phyloP scores from a whole-genome alignment of 1,140 invertebrate species.

The Camponotus floridanus region DNA sequence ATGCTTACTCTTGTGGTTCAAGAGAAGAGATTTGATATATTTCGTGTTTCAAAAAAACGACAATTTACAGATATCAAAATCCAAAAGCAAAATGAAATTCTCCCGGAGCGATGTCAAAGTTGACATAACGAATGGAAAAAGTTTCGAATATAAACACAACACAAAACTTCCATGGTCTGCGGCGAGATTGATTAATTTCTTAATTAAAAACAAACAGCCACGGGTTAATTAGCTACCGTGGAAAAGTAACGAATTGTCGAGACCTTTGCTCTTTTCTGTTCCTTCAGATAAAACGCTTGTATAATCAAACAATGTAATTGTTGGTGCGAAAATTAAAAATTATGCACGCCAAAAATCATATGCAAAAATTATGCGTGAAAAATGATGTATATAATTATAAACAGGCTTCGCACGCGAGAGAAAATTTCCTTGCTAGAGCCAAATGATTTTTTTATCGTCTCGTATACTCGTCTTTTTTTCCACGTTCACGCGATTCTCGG shows the following conservation, averaged over 20 bases:
- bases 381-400: too few species aligned
- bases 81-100: neutral
- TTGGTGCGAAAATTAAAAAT: neutral
- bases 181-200: conserved; percentile 30
- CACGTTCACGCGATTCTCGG: neutral
- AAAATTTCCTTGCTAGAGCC: neutral
- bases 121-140: neutral
- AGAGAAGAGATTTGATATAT: neutral
- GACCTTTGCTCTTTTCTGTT: neutral
- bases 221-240: conserved; percentile 33
- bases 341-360: neutral
- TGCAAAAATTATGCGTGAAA: too few species aligned
- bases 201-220: conserved; percentile 61
- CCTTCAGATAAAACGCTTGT: neutral
- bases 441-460: neutral
- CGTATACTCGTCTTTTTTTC: neutral
- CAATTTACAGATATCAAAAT: neutral
- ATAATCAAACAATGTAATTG: neutral
- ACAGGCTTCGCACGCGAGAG: too few species aligned
- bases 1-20: neutral
- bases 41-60: neutral
- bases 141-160: conserved; percentile 7
- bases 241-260: neutral
- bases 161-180: neutral
- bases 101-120: neutral